A percentile compares a stretch with the other conserved stretches of the same genome.
Evolutionary conservation across 2,888 invertebrate species (phyloP).

Genomic region (Siphonodentalium dalli): DNA sequence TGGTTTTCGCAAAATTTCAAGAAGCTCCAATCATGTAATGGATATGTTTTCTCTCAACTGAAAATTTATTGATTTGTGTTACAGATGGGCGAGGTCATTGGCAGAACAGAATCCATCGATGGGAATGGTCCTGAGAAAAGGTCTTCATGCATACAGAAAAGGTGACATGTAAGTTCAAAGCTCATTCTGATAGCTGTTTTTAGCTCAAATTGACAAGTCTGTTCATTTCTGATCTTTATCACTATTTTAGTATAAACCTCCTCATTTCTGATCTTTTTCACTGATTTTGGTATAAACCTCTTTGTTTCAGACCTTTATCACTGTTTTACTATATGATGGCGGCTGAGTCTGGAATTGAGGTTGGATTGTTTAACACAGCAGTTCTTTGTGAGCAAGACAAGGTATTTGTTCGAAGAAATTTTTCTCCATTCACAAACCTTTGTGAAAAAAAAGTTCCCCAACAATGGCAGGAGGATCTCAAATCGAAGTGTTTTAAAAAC

Average conservation of each 20-base stretch:
- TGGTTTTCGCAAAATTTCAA: no score
- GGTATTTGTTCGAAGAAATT: no score
- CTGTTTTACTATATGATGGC: conserved; percentile 58
- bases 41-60: no score
- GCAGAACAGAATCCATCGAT: conserved; percentile 56
- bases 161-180: conserved; percentile 33
- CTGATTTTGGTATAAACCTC: neutral
- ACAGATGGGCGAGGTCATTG: conserved; percentile 60
- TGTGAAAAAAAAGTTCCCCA: no score
- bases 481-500: no score
- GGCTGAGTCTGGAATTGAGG: conserved; percentile 59
- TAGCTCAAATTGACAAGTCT: neutral
- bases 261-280: neutral
- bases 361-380: conserved; percentile 60
- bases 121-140: conserved; percentile 50
- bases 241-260: neutral
- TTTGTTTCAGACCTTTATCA: conserved; percentile 43
- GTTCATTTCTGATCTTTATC: neutral
- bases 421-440: no score
- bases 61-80: conserved; percentile 3
- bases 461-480: no score
- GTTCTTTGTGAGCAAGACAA: conserved; percentile 60
- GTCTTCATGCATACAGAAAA: conserved; percentile 47
- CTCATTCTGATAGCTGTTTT: neutral
- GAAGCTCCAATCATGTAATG: no score